Evolutionary conservation across 2,888 invertebrate species (phyloP).

Genomic region (Sarcophaga variegata): DNA sequence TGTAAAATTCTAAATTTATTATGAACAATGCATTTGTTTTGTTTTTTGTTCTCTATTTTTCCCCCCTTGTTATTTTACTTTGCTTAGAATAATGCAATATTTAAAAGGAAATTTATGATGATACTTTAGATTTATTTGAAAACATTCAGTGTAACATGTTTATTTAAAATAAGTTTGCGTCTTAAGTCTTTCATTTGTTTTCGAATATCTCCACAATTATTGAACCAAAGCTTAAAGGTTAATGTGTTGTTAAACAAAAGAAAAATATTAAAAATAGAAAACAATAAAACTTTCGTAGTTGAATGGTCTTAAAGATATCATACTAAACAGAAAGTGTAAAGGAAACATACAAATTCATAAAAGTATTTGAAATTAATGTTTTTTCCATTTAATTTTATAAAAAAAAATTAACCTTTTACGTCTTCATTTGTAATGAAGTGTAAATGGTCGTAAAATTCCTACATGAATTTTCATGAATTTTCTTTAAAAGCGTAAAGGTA

Average conservation of each 20-base stretch:
- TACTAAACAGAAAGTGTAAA: no score
- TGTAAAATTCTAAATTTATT: conserved; percentile 32
- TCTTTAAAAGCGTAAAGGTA: no score
- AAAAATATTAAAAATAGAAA: no score
- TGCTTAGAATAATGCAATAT: neutral
- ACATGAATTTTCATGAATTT: no score
- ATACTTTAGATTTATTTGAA: neutral
- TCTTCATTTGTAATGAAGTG: no score
- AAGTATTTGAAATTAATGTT: no score
- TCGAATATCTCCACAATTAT: neutral
- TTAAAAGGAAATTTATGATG: neutral
- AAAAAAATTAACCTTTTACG: no score
- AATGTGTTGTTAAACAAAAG: neutral
- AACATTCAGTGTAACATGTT: neutral
- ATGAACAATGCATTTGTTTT: conserved; percentile 20
- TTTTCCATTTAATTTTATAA: no score
- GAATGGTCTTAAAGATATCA: neutral
- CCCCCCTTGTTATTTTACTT: neutral
- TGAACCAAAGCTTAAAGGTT: neutral
- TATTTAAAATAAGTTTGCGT: conserved; percentile 44
- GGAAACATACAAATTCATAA: no score
- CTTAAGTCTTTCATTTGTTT: conserved; percentile 36
- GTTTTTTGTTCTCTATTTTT: no score
- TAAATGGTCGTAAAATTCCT: no score
- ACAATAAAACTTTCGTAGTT: neutral